phyloP scores from a whole-genome alignment of 2,888 invertebrate genomes.

The Coelopa pilipes region DNA sequence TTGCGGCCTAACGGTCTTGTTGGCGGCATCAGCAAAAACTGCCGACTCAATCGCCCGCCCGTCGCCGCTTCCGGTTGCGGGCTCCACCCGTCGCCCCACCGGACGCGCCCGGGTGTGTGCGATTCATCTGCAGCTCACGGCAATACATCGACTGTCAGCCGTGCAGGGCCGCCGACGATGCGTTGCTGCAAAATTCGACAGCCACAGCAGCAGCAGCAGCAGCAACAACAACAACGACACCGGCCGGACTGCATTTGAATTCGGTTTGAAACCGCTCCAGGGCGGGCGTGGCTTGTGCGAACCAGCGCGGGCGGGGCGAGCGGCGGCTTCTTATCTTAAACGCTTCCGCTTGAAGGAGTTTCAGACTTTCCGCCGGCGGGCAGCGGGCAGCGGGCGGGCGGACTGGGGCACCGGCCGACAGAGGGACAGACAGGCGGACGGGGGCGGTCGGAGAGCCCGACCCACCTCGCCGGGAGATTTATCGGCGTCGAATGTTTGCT shows the following conservation, averaged over 20 bases:
- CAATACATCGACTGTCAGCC: slow-evolving; percentile 10
- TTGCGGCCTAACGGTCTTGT: too few species aligned
- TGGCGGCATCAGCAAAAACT: slow-evolving; percentile 35
- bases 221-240: neutral
- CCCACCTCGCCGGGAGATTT: neutral
- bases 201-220: too few species aligned
- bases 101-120: neutral
- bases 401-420: neutral
- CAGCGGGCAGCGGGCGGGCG: neutral
- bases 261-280: slow-evolving; percentile 13
- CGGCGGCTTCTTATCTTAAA: slow-evolving; percentile 59
- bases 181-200: neutral
- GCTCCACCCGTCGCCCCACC: too few species aligned
- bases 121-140: slow-evolving; percentile 1
- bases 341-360: slow-evolving; percentile 62
- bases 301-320: neutral
- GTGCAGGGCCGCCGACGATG: neutral
- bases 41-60: neutral
- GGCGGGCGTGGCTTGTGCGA: neutral
- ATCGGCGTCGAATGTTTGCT: neutral
- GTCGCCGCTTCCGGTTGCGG: neutral
- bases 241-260: slow-evolving; percentile 13
- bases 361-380: slow-evolving; percentile 23
- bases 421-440: too few species aligned
- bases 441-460: neutral